Conservation (phyloP, 64 coral and sea anemone species). For the Acropora tenuis region DNA sequence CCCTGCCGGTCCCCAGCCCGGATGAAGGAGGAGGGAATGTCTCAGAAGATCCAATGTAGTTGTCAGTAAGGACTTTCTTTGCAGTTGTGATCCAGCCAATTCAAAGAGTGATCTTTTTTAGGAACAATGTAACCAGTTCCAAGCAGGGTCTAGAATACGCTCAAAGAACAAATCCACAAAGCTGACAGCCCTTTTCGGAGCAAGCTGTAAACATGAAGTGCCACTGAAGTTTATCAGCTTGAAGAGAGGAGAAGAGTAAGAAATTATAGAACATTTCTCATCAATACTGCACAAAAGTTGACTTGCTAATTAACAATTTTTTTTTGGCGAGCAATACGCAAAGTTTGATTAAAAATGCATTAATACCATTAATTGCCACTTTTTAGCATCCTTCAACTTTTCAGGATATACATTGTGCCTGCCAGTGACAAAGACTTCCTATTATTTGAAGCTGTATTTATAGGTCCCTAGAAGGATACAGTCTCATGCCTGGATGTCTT, state of each 20-base stretch:
- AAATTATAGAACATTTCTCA: neutral
- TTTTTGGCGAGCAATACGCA: too few relatives aligned
- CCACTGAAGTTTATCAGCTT: conserved; percentile 63
- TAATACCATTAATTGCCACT: neutral
- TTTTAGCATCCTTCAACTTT: neutral
- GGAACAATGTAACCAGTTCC: conserved; percentile 23
- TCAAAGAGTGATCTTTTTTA: neutral
- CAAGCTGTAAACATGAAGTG: conserved; percentile 41
- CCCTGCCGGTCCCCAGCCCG: neutral
- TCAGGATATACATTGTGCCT: neutral
- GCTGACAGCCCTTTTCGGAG: conserved; percentile 57
- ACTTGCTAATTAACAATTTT: too few relatives aligned
- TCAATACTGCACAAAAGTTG: conserved; percentile 9
- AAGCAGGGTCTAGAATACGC: conserved; percentile 29
- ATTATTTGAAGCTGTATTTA: too few relatives aligned
- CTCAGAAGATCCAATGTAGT: neutral
- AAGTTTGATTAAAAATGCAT: too few relatives aligned
- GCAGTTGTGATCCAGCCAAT: neutral
- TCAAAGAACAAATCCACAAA: conserved; percentile 34
- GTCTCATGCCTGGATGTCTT: too few relatives aligned
- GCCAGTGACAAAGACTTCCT: neutral
- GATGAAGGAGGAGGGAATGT: conserved; percentile 5
- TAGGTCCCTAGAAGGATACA: too few relatives aligned
- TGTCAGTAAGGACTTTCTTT: neutral
- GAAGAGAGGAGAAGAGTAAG: conserved; percentile 68